Evolutionary conservation across 2,797 vertebrate genomes (phyloP).

Genomic region (Enteromius argenteus): DNA sequence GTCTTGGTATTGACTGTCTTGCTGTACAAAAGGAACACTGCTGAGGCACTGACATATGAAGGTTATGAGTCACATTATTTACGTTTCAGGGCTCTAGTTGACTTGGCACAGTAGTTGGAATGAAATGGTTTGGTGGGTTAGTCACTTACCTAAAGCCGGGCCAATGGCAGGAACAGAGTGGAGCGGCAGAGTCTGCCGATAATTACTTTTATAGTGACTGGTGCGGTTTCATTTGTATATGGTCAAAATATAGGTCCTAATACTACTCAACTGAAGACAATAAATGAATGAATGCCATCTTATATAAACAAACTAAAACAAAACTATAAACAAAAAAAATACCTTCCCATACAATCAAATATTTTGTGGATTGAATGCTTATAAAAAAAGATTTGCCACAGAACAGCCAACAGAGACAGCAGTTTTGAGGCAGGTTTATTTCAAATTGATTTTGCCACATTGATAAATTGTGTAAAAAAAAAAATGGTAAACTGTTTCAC

Average conservation of each 20-base stretch:
- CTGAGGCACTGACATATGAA: constrained; percentile 29
- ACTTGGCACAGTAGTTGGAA: constrained; percentile 13
- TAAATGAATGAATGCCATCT: too few species aligned
- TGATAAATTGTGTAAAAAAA: background rate
- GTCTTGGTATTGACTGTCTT: constrained; percentile 21
- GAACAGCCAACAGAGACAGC: background rate
- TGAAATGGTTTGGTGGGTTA: constrained; percentile 32
- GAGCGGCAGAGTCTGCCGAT: background rate
- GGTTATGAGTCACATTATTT: constrained; percentile 51
- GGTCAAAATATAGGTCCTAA: background rate
- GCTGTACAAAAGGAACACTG: constrained; percentile 13
- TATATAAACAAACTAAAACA: background rate
- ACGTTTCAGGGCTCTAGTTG: constrained; percentile 26
- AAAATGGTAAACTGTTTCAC: background rate
- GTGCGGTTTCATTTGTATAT: background rate
- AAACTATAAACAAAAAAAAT: background rate
- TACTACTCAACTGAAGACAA: too few species aligned
- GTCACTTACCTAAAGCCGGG: constrained; percentile 33
- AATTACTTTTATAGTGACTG: constrained; percentile 22
- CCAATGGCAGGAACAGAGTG: constrained; percentile 8
- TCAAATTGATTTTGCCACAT: background rate
- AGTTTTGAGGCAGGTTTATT: background rate
- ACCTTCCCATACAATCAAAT: background rate
- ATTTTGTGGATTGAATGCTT: background rate
- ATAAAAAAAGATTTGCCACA: background rate